Evolutionary conservation across 2,113 vertebrate genomes (phyloP).

Genomic region (Fulmarus glacialis): DNA sequence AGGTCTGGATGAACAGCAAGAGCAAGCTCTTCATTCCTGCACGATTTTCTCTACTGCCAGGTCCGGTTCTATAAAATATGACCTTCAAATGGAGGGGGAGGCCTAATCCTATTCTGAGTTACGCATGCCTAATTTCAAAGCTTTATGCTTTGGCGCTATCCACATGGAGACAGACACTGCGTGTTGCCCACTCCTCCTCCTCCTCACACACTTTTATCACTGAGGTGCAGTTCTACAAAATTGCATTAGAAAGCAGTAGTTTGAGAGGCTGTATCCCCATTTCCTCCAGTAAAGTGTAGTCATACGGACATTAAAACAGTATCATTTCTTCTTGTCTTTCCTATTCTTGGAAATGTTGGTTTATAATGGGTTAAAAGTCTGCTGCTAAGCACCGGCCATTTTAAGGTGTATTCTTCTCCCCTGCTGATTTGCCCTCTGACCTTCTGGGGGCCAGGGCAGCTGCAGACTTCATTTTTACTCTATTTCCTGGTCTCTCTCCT

Average conservation of each 20-base stretch:
- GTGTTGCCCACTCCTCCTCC: not conserved
- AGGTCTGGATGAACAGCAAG: not conserved
- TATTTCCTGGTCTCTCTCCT: conserved; percentile 78
- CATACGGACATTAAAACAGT: not conserved
- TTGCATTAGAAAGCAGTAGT: not conserved
- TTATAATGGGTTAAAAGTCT: conserved; percentile 25
- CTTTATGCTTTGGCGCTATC: not conserved
- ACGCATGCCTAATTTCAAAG: rapidly evolving
- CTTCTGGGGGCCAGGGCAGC: conserved; percentile 72
- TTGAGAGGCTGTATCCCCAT: not conserved
- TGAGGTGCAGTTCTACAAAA: not conserved
- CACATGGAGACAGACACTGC: not conserved
- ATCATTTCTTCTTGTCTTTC: not conserved
- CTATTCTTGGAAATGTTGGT: not conserved
- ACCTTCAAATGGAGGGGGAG: not conserved
- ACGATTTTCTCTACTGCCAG: not conserved
- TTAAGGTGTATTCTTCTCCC: conserved; percentile 56
- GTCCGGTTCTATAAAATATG: not conserved
- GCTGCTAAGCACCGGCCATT: conserved; percentile 49
- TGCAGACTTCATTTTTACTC: conserved; percentile 79
- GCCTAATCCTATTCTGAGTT: not conserved
- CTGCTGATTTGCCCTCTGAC: conserved; percentile 82
- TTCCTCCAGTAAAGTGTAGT: not conserved
- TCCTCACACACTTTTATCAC: not conserved
- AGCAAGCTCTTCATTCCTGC: not conserved